Evolutionary conservation across 2,888 invertebrate genomes (phyloP).

Genomic region (Heliconius ismenius): DNA sequence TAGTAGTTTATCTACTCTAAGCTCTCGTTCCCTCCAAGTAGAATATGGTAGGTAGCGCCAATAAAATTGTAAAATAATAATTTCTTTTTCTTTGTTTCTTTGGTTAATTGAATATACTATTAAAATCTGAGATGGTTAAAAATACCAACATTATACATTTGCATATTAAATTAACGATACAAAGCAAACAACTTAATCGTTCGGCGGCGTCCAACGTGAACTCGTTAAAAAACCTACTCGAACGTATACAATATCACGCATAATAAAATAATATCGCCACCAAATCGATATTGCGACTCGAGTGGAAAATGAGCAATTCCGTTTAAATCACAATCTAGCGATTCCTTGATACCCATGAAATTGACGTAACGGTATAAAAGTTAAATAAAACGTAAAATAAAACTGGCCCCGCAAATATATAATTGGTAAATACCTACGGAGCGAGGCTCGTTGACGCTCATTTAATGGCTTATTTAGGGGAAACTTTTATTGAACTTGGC

Average conservation of each 20-base stretch:
- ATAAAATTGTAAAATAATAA: too few species aligned
- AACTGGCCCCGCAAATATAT: constrained; percentile 82
- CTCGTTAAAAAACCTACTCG: constrained; percentile 55
- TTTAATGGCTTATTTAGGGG: constrained; percentile 82
- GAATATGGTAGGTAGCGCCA: too few species aligned
- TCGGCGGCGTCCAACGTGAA: constrained; percentile 47
- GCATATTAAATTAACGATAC: constrained; percentile 42
- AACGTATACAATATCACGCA: constrained; percentile 72
- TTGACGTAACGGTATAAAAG: constrained; percentile 82
- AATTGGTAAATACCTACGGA: constrained; percentile 72
- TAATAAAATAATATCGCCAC: constrained; percentile 77
- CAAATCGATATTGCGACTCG: constrained; percentile 66
- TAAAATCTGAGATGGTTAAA: background rate
- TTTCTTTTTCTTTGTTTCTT: too few species aligned
- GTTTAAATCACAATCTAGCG: constrained; percentile 81
- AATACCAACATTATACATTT: background rate
- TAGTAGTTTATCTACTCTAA: too few species aligned
- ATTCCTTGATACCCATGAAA: constrained; percentile 82
- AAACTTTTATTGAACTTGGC: constrained; percentile 81
- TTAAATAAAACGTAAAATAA: constrained; percentile 83
- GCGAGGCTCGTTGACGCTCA: constrained; percentile 71
- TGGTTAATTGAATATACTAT: background rate
- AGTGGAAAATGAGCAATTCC: constrained; percentile 81
- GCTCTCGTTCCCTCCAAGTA: too few species aligned
- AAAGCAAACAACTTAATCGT: constrained; percentile 52